Percentiles rank a stretch among this genome's conserved stretches.
Evolutionary conservation across 2,113 vertebrate species (phyloP).

Genomic region (Burhinus oedicnemus): DNA sequence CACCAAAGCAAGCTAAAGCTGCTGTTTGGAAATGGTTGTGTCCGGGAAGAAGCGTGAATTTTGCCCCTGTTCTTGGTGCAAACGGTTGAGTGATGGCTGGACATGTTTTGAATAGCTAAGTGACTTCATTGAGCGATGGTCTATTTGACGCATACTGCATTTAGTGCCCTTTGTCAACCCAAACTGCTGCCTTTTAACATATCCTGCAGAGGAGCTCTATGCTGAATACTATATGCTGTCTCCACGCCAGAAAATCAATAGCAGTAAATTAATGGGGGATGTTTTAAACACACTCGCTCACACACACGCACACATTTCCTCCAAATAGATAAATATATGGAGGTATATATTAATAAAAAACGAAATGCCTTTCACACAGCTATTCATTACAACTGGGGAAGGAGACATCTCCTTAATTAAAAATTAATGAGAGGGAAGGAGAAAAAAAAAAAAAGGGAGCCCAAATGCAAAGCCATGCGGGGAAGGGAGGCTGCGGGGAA

Average conservation of each 20-base stretch:
- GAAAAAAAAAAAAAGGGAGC: neutral
- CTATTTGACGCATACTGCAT: conserved; percentile 89
- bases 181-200: conserved; percentile 78
- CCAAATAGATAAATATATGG: conserved; percentile 24
- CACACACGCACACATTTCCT: conserved; percentile 23
- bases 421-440: conserved; percentile 58
- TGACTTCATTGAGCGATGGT: conserved; percentile 86
- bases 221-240: conserved; percentile 80
- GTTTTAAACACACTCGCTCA: conserved; percentile 64
- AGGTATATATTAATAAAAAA: conserved; percentile 45
- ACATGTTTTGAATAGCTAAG: conserved; percentile 89
- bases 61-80: conserved; percentile 75
- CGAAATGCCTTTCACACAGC: conserved; percentile 66
- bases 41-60: conserved; percentile 36
- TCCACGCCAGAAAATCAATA: conserved; percentile 77
- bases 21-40: conserved; percentile 48
- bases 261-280: conserved; percentile 76
- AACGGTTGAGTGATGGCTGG: conserved; percentile 81
- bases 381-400: conserved; percentile 57
- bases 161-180: conserved; percentile 83
- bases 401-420: conserved; percentile 71
- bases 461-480: conserved; percentile 34
- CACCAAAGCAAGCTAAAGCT: conserved; percentile 57
- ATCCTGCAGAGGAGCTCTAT: conserved; percentile 82
- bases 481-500: conserved; percentile 39